Evolutionary conservation across 2,797 vertebrate genomes (phyloP).

Genomic region (Sebastes melanostomus): DNA sequence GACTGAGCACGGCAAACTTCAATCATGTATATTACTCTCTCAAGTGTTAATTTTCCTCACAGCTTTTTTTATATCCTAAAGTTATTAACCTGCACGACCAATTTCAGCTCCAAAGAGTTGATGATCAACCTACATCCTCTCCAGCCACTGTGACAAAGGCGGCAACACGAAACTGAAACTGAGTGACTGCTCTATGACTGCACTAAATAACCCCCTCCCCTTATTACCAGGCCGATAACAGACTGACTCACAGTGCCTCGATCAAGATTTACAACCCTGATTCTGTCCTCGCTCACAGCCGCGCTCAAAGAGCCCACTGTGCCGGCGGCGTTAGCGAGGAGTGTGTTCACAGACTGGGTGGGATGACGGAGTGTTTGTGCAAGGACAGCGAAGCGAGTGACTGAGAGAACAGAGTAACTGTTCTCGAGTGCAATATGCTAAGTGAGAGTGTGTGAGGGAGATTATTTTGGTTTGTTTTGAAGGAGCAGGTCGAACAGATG

Average conservation of each 20-base stretch:
- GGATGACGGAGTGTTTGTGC: slow-evolving; percentile 56
- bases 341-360: slow-evolving; percentile 58
- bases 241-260: slow-evolving; percentile 59
- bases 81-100: neutral
- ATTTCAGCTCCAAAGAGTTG: neutral
- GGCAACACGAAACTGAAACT: slow-evolving; percentile 35
- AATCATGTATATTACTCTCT: neutral
- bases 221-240: slow-evolving; percentile 60
- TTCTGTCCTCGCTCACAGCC: slow-evolving; percentile 39
- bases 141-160: slow-evolving; percentile 26
- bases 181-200: slow-evolving; percentile 38
- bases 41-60: neutral
- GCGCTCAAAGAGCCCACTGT: slow-evolving; percentile 73
- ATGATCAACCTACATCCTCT: neutral
- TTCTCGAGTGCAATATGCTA: slow-evolving; percentile 72
- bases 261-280: slow-evolving; percentile 63
- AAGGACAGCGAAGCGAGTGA: slow-evolving; percentile 51
- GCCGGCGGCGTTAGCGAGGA: slow-evolving; percentile 21
- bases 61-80: neutral
- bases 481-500: slow-evolving; percentile 43
- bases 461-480: slow-evolving; percentile 64
- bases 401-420: slow-evolving; percentile 54
- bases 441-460: slow-evolving; percentile 53
- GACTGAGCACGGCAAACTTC: slow-evolving; percentile 4
- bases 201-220: slow-evolving; percentile 24